These are phyloP conservation scores for Galemys pyrenaicus DNA, from an alignment of 2,113 vertebrate genomes.

Conservation along the genomic window DNA sequence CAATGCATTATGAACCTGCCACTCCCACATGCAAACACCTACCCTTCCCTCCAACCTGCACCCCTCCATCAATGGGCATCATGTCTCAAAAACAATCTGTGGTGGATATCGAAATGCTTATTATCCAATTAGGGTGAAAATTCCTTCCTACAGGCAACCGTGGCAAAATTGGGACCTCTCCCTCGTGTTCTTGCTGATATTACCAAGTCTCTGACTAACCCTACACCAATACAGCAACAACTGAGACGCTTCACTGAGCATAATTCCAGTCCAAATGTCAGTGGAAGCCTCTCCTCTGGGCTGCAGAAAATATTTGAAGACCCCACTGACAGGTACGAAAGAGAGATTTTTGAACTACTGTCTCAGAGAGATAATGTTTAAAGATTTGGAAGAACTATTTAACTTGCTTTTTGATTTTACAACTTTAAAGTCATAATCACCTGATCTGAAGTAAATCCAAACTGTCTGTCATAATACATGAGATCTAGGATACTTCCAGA, in stretches of 20 bases:
- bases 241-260: constrained; percentile 91
- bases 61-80: constrained; percentile 86
- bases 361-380: constrained; percentile 3
- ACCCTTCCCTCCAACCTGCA: constrained; percentile 86
- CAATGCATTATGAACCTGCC: constrained; percentile 91
- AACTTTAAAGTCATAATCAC: constrained; percentile 28
- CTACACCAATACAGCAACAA: constrained; percentile 92
- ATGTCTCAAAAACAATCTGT: constrained; percentile 78
- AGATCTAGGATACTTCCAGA: constrained; percentile 8
- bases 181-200: constrained; percentile 96
- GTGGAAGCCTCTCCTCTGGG: constrained; percentile 94
- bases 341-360: not conserved
- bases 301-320: constrained; percentile 97
- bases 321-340: constrained; percentile 90
- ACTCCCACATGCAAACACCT: constrained; percentile 86
- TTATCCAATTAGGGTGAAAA: constrained; percentile 97
- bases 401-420: not conserved
- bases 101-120: constrained; percentile 87
- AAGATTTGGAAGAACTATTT: not conserved
- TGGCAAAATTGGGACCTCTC: constrained; percentile 96
- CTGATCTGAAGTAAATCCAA: constrained; percentile 10
- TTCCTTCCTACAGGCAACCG: constrained; percentile 99
- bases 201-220: constrained; percentile 90
- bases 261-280: constrained; percentile 92
- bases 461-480: constrained; percentile 18